Conservation (phyloP, 2,888 invertebrate species). For the Cheilosia vulpina region DNA sequence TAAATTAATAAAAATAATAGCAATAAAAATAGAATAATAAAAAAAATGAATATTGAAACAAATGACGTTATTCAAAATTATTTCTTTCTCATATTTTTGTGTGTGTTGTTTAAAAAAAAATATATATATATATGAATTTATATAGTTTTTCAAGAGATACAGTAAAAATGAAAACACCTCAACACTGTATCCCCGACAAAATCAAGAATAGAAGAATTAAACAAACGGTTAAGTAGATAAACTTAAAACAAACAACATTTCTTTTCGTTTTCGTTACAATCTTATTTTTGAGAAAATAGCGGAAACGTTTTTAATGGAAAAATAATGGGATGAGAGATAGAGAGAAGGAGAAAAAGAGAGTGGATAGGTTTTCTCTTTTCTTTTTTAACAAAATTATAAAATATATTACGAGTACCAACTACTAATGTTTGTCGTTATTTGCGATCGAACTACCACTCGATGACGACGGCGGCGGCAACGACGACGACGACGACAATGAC, state of each 20-base stretch:
- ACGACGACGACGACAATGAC: constrained; percentile 42
- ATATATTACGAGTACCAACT: constrained; percentile 56
- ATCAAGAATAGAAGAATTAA: constrained; percentile 36
- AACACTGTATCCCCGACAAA: constrained; percentile 35
- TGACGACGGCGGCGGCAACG: constrained; percentile 54
- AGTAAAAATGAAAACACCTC: not conserved
- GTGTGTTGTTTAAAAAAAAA: constrained; percentile 58
- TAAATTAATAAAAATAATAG: constrained; percentile 62
- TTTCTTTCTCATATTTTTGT: constrained; percentile 54
- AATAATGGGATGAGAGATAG: constrained; percentile 62
- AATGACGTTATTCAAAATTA: constrained; percentile 30
- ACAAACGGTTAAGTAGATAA: constrained; percentile 53
- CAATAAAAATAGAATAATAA: constrained; percentile 30
- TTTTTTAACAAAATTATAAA: constrained; percentile 28
- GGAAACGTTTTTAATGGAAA: constrained; percentile 34
- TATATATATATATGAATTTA: constrained; percentile 26
- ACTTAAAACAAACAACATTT: constrained; percentile 36
- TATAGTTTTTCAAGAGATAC: constrained; percentile 12
- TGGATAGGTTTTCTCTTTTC: constrained; percentile 30
- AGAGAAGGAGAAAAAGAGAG: constrained; percentile 21
- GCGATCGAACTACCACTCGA: constrained; percentile 72
- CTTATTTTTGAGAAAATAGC: constrained; percentile 18
- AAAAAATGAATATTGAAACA: constrained; percentile 50
- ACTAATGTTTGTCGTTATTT: constrained; percentile 65
- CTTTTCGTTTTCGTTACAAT: not conserved